Conservation (phyloP, 2,888 invertebrate genomes). For the Ormyrus pomaceus region DNA sequence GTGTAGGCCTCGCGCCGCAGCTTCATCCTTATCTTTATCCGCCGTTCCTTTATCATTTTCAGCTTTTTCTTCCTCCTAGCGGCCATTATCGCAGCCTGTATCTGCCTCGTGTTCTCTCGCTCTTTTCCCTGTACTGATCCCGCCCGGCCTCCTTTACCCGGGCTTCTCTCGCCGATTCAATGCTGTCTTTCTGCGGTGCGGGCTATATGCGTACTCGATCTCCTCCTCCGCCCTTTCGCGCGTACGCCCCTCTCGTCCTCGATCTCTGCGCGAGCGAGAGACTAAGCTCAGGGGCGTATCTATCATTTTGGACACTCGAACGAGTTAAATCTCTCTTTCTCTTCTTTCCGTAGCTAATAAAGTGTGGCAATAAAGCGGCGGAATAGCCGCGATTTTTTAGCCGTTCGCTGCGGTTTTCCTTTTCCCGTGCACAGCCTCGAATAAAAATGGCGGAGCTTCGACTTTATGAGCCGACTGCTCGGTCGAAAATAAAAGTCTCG, state of each 20-base stretch:
- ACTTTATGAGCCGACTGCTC: too few species aligned
- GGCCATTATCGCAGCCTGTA: slow-evolving; percentile 35
- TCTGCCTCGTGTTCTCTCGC: slow-evolving; percentile 9
- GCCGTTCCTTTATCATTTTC: slow-evolving; percentile 27
- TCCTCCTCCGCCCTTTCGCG: slow-evolving; percentile 2
- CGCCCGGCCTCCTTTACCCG: background rate
- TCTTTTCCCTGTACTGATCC: slow-evolving; percentile 1
- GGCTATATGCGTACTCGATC: background rate
- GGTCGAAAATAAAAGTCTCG: too few species aligned
- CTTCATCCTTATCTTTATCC: slow-evolving; percentile 39
- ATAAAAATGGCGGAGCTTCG: too few species aligned
- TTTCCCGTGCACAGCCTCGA: too few species aligned
- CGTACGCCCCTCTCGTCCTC: slow-evolving; percentile 17
- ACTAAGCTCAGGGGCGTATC: slow-evolving; percentile 48
- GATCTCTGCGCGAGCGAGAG: slow-evolving; percentile 31
- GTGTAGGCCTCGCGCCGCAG: slow-evolving; percentile 8
- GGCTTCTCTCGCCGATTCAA: slow-evolving; percentile 5
- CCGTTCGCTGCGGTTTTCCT: too few species aligned
- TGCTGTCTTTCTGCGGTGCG: slow-evolving; percentile 10
- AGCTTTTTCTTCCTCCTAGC: slow-evolving; percentile 5
- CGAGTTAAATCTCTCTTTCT: slow-evolving; percentile 32
- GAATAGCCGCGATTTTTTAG: background rate
- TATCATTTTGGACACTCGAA: slow-evolving; percentile 29
- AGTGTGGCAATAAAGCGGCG: slow-evolving; percentile 7
- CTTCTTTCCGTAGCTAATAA: background rate